Evolutionary conservation across 2,113 vertebrate genomes (phyloP).

Genomic region (Pterophyllum scalare): DNA sequence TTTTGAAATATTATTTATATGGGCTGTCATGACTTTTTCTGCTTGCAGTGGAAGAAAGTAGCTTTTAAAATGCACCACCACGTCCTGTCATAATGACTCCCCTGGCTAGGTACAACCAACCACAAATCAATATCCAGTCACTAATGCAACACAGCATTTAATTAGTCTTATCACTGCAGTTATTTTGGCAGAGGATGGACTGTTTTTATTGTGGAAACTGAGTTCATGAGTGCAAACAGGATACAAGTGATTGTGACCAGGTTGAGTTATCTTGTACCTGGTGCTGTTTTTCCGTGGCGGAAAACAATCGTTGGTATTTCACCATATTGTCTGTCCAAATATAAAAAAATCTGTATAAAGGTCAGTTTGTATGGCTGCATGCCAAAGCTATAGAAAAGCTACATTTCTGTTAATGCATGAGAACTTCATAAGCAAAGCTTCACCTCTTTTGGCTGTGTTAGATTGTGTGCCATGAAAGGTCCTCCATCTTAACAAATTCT

Average conservation of each 20-base stretch:
- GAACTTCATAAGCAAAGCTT: slow-evolving; percentile 14
- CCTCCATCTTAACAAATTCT: neutral
- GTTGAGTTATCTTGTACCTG: slow-evolving; percentile 27
- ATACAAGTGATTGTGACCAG: slow-evolving; percentile 36
- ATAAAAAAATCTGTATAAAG: slow-evolving; percentile 12
- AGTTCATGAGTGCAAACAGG: slow-evolving; percentile 14
- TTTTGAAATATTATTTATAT: slow-evolving; percentile 38
- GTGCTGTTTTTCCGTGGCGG: slow-evolving; percentile 17
- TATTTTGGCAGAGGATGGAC: neutral
- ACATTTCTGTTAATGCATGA: neutral
- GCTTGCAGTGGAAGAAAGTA: slow-evolving; percentile 44
- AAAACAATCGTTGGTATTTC: slow-evolving; percentile 60
- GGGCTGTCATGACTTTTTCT: slow-evolving; percentile 31
- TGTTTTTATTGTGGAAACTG: slow-evolving; percentile 1
- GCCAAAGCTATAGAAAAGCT: neutral
- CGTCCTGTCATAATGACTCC: slow-evolving; percentile 11
- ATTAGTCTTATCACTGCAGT: neutral
- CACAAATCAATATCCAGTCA: slow-evolving; percentile 4
- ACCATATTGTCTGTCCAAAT: slow-evolving; percentile 55
- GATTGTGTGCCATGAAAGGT: slow-evolving; percentile 22
- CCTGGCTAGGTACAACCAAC: neutral
- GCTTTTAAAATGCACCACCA: slow-evolving; percentile 39
- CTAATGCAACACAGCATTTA: slow-evolving; percentile 4
- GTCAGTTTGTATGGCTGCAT: slow-evolving; percentile 11
- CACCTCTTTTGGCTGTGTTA: neutral